Percentiles rank a stretch among this genome's conserved stretches.
These are phyloP conservation scores for Sorex fumeus DNA, from an alignment of 2,113 vertebrate species.

Conservation along the genomic window DNA sequence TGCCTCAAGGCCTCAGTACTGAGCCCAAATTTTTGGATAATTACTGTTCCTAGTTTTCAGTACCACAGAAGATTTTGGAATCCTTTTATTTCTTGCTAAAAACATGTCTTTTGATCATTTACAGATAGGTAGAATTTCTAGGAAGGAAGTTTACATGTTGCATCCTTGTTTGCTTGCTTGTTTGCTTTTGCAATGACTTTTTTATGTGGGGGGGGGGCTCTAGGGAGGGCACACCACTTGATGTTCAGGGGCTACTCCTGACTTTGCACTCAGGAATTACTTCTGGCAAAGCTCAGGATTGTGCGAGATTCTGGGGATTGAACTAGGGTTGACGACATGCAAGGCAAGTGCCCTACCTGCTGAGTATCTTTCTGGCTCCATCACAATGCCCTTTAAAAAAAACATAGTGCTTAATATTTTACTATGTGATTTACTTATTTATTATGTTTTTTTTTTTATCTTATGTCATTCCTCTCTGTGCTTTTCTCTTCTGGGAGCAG, in stretches of 20 bases:
- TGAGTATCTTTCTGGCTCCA: too few relatives aligned
- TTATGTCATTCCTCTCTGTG: too few relatives aligned
- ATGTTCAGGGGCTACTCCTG: too few relatives aligned
- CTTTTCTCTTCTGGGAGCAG: too few relatives aligned
- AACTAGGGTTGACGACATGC: too few relatives aligned
- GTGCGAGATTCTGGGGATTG: too few relatives aligned
- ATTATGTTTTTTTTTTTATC: conserved; percentile 64
- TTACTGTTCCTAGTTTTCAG: conserved; percentile 23
- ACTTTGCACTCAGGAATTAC: too few relatives aligned
- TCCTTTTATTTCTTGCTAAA: conserved; percentile 39
- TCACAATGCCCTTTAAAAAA: not conserved
- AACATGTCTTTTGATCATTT: conserved; percentile 54
- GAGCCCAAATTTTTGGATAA: not conserved
- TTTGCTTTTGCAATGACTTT: conserved; percentile 11
- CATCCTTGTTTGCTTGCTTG: not conserved
- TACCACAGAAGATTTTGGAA: conserved; percentile 33
- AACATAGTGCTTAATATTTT: conserved; percentile 45
- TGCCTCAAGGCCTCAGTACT: not conserved
- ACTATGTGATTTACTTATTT: conserved; percentile 70
- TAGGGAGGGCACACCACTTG: too few relatives aligned
- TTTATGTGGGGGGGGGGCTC: not conserved
- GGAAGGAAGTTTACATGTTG: conserved; percentile 45
- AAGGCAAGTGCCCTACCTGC: too few relatives aligned
- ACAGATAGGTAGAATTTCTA: conserved; percentile 40
- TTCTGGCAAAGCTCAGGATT: too few relatives aligned